Percentiles rank a stretch among this genome's conserved stretches.
phyloP scores from a whole-genome alignment of 30 jellyfish, hydroid and myxozoan genomes.

The Hydractinia symbiolongicarpus region DNA sequence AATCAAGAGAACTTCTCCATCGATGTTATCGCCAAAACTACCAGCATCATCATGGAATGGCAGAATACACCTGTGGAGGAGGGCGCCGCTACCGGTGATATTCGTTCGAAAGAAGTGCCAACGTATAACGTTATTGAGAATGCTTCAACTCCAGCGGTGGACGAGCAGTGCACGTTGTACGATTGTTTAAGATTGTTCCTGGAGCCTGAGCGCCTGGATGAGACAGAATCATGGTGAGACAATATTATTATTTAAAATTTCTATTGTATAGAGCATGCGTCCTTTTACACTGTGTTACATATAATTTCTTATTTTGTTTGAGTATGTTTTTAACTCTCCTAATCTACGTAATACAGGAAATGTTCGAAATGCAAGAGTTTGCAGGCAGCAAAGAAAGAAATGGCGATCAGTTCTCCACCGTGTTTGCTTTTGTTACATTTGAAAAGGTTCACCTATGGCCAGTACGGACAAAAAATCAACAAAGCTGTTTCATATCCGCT shows the following conservation, averaged over 20 bases:
- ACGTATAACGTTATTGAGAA: neutral
- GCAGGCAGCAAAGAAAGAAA: conserved; percentile 81
- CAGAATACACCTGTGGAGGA: conserved; percentile 37
- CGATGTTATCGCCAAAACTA: conserved; percentile 41
- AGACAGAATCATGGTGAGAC: conserved; percentile 86
- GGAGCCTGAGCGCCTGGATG: conserved; percentile 86
- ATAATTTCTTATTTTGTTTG: neutral
- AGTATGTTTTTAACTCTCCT: neutral
- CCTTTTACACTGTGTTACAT: neutral
- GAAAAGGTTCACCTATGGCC: conserved; percentile 71
- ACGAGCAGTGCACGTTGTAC: conserved; percentile 50
- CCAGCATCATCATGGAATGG: conserved; percentile 65
- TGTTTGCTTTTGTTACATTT: conserved; percentile 74
- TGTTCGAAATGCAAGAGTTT: conserved; percentile 85
- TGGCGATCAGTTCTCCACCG: conserved; percentile 87
- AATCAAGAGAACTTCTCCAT: conserved; percentile 44
- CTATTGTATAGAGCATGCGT: too few relatives aligned
- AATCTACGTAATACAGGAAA: conserved; percentile 49
- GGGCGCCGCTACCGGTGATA: conserved; percentile 21
- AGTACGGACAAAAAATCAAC: conserved; percentile 75
- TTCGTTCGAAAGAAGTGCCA: conserved; percentile 9
- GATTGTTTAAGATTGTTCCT: conserved; percentile 75
- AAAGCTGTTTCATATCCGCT: conserved; percentile 63
- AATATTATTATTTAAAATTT: too few relatives aligned
- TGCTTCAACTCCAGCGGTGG: conserved; percentile 3